Evolutionary conservation across 2,113 vertebrate genomes (phyloP), one percentile per base, ranked within the genome.

Genomic region (Myiozetetes cayanensis): DNA sequence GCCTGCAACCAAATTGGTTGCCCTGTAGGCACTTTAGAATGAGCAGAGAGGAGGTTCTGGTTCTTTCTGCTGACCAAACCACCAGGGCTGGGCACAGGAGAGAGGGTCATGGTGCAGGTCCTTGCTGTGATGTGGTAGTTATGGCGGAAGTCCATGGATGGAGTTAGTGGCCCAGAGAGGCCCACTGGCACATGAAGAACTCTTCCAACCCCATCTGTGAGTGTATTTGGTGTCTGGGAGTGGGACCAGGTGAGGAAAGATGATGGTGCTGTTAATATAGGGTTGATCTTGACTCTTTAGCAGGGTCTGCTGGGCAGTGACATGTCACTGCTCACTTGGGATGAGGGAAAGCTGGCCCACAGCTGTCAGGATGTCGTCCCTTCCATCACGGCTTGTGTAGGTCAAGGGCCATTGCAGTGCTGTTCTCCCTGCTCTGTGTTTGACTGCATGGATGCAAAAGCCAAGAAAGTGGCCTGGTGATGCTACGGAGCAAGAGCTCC

Each of bases 101-200:
- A 55, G 37, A 53, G 61, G 37, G 83, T 30, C 0, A 0, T 41
- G 28, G 12, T 59, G 22, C 19, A 70, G 33, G 24, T 49, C 23
- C 50, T 14, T 71, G 39, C 46, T 1, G 5, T 55, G 20, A 6
- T 50, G 70, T 20, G 31, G 10, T 73, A 58, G 17, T 33, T 43
- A 25, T 22, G 31, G 33, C 83, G 53, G 18, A n/a, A 35, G 10
- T 33, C 59, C 41, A 9, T 6, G 37, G 39, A 65, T 12, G 21
- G 14, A 72, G 18, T 4, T 44, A 1, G 30, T 41, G 41, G 49
- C 44, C 67, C 73, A 75, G 30, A 58, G 25, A 46, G 21, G 18
- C 14, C 41, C 30, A 4, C 6, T 18, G n/a, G 17, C 59, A 66
- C 11, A 15, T 4, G 22, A 18, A 74, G 61, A 66, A 12, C 27